phyloP scores from a whole-genome alignment of 2,113 vertebrate species.

The Theristicus caerulescens region DNA sequence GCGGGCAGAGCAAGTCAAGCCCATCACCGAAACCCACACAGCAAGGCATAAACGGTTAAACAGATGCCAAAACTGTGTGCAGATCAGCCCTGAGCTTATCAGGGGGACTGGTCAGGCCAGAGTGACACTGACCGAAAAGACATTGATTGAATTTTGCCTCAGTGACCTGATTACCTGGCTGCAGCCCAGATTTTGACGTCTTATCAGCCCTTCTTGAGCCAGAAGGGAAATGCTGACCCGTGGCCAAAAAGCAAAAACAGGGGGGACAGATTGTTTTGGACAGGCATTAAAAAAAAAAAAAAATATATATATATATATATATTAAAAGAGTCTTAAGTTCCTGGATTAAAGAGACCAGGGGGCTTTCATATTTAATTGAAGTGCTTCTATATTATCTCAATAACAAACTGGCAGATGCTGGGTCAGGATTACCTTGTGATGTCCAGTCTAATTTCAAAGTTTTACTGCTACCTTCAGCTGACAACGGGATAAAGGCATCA shows the following conservation, averaged over 20 bases:
- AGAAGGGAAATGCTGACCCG: not conserved
- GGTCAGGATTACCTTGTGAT: not conserved
- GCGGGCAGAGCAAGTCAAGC: not conserved
- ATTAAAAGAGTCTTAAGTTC: not conserved
- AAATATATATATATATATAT: not conserved
- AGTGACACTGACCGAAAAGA: not conserved
- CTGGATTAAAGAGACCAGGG: not conserved
- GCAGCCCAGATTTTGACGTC: not conserved
- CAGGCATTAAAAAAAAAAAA: not conserved
- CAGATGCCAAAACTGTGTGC: rapidly evolving
- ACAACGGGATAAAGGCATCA: not conserved
- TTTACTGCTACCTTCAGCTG: not conserved
- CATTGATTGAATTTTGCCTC: not conserved
- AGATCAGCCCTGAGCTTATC: not conserved
- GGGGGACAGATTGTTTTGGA: not conserved
- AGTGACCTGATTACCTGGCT: not conserved
- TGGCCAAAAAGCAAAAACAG: not conserved
- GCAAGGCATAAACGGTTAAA: not conserved
- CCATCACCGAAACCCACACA: not conserved
- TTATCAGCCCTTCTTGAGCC: not conserved
- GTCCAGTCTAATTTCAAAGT: not conserved
- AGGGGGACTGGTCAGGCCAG: rapidly evolving
- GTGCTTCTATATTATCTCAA: not conserved
- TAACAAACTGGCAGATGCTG: not conserved
- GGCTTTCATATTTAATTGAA: not conserved